Percentiles rank a stretch among this genome's conserved stretches.
These are phyloP conservation scores for Eledona agricola DNA, from an alignment of 2,888 invertebrate species.

Conservation along the genomic window DNA sequence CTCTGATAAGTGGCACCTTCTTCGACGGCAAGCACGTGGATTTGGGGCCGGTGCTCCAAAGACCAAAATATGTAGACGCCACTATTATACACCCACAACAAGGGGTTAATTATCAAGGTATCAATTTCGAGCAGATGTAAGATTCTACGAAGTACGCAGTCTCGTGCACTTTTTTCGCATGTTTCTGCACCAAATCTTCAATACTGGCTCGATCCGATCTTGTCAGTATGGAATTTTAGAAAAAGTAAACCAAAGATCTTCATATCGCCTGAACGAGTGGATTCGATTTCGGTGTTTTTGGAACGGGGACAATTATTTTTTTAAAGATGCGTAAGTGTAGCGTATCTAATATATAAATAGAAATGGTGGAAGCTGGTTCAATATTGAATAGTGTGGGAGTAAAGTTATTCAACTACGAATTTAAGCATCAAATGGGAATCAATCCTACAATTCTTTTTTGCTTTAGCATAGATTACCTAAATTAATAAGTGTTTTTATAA, in stretches of 20 bases:
- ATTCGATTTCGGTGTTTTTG: too few species aligned
- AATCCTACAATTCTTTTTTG: too few species aligned
- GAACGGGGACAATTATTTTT: constrained; percentile 1
- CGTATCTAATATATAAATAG: not conserved
- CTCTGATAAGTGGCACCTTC: constrained; percentile 71
- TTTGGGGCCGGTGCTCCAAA: constrained; percentile 69
- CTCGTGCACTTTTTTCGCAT: constrained; percentile 5
- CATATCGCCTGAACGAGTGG: constrained; percentile 2
- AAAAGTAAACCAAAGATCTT: too few species aligned
- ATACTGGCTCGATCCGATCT: too few species aligned
- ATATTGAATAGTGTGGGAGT: too few species aligned
- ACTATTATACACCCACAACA: constrained; percentile 57
- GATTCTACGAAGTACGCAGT: constrained; percentile 26
- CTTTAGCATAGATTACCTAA: too few species aligned
- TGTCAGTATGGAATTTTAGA: too few species aligned
- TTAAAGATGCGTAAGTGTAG: not conserved
- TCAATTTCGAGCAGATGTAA: constrained; percentile 83
- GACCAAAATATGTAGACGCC: constrained; percentile 57
- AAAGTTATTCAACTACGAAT: too few species aligned
- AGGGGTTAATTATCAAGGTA: constrained; percentile 77
- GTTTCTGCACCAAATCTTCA: constrained; percentile 29
- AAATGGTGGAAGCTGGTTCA: not conserved
- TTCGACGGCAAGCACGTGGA: constrained; percentile 77
- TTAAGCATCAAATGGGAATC: too few species aligned
- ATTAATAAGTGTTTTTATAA: constrained; percentile 1